Conservation (phyloP, 2,113 vertebrate genomes). For the Gavia stellata region DNA sequence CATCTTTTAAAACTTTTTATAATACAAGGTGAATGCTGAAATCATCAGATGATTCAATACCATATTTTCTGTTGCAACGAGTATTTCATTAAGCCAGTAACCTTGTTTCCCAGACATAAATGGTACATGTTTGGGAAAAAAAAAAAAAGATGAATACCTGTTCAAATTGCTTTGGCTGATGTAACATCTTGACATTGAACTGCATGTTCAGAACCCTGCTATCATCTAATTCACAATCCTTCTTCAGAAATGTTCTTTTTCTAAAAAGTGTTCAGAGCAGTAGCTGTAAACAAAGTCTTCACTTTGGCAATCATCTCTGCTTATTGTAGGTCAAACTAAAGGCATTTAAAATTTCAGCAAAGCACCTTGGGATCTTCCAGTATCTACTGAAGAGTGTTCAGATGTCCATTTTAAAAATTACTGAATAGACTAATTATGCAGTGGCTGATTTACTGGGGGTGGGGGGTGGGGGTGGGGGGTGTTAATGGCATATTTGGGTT, state of each 20-base stretch:
- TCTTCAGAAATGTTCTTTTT: slow-evolving; percentile 4
- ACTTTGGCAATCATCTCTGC: background rate
- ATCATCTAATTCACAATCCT: background rate
- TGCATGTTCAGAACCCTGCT: background rate
- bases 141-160: background rate
- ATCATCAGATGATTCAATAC: background rate
- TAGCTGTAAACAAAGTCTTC: background rate
- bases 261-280: background rate
- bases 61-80: background rate
- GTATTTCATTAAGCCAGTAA: background rate
- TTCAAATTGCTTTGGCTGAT: background rate
- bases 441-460: background rate
- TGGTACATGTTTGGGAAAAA: background rate
- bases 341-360: background rate
- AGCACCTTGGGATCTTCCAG: background rate
- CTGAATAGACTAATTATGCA: background rate
- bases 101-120: background rate
- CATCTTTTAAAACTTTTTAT: slow-evolving; percentile 15
- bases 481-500: background rate
- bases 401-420: background rate
- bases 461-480: rapidly evolving
- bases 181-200: slow-evolving; percentile 21
- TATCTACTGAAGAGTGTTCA: background rate
- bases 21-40: background rate
- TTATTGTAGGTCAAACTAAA: background rate